Base-by-base conservation (phyloP, 2,888 invertebrate species). In the Lycophotia porphyrea region DNA sequence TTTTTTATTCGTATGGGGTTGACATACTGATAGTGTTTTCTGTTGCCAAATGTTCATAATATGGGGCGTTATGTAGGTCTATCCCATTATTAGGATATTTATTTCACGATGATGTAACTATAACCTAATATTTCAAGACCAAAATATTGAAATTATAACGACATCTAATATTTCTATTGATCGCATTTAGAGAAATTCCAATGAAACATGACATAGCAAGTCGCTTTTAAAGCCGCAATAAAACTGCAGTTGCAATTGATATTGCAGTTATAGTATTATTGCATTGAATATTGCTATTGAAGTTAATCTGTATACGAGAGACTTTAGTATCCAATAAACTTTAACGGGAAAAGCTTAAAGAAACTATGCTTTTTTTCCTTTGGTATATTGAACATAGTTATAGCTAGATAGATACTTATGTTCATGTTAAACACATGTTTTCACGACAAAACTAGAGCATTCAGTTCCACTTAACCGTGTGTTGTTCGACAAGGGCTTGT, bases 401-500 rank as follows among this genome's bases (percentile, higher is more conserved):
- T 27, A 60, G 9, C 15, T 21, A 44, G 7, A 42, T 7, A 55
- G 11, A 34, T 36, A 18, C 13, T 9, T 4, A 52, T 36, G n/a
- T 58, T 18, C 47, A n/a, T 27, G 49, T 60, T 18, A 27, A 74
- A 78, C 77, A 84, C 66, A 80, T 78, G 84, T 83, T 82, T 81
- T 78, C 66, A 71, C 73, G 65, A 74, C 78, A 85, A 87, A 88
- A 87, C 85, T 88, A 83, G 81, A 87, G 64, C 84, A 85, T 84
- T 85, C 83, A 82, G 72, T 87, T 66, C 82, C 76, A 89, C 88
- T 90, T 90, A 88, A 85, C 81, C 77, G 71, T 75, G 84, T 76
- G 89, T 90, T 90, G 88, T 91, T 88, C 79, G 78, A 82, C 82
- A 79, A 74, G 82, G 84, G 78, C 83, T 49, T 86, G 86, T 84